These are phyloP conservation scores for Hydractinia symbiolongicarpus DNA, from an alignment of 30 jellyfish, hydroid and myxozoan genomes.

Conservation along the genomic window DNA sequence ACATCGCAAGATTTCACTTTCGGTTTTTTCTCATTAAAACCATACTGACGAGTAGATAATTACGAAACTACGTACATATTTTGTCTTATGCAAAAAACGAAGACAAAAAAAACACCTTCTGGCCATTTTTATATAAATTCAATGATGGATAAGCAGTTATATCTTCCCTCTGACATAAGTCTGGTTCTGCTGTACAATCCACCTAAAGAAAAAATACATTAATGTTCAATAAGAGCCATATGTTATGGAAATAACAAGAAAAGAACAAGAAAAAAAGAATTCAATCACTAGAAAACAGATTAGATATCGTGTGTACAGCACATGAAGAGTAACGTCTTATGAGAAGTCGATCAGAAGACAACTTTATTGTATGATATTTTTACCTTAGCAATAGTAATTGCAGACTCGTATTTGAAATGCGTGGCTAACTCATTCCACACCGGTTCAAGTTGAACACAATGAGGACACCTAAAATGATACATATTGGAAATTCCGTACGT, in stretches of 20 bases:
- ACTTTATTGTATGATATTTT: neutral
- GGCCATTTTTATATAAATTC: slow-evolving; percentile 44
- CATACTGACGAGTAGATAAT: no score
- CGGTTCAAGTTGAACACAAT: slow-evolving; percentile 69
- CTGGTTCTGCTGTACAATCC: slow-evolving; percentile 55
- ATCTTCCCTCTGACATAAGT: slow-evolving; percentile 42
- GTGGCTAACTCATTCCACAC: slow-evolving; percentile 73
- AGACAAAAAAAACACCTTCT: slow-evolving; percentile 27
- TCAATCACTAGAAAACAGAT: neutral
- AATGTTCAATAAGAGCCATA: neutral
- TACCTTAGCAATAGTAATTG: slow-evolving; percentile 68
- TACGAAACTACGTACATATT: no score
- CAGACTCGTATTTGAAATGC: slow-evolving; percentile 31
- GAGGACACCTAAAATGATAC: slow-evolving; percentile 57
- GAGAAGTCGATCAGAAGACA: neutral
- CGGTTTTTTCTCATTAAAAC: no score
- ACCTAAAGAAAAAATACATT: slow-evolving; percentile 39
- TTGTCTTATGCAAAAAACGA: no score
- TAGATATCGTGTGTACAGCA: neutral
- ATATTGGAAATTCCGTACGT: no score
- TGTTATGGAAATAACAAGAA: neutral
- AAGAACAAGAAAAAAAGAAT: neutral
- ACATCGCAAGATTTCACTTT: no score
- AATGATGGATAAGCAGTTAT: slow-evolving; percentile 61
- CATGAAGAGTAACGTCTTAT: neutral